Base-by-base conservation (phyloP, 1,140 invertebrate genomes). In the Psix sp. region DNA sequence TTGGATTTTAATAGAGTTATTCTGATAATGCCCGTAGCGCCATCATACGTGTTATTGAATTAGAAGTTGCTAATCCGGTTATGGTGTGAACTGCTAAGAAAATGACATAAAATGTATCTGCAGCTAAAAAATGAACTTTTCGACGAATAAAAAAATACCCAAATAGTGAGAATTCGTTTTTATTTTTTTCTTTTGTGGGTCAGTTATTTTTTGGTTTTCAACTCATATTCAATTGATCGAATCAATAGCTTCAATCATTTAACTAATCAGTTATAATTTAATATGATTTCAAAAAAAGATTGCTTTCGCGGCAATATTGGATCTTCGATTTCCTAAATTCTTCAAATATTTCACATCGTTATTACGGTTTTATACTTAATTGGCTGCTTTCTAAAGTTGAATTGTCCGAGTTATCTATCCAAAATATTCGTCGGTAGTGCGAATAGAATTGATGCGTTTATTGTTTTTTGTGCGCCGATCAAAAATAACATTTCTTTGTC, bases 241-340 rank as follows among this genome's bases (percentile, higher is more conserved):
- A n/a, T n/a, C n/a, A n/a, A n/a, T n/a, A n/a, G n/a, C n/a, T n/a
- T n/a, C n/a, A n/a, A n/a, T n/a, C n/a, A n/a, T n/a, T n/a, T n/a
- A n/a, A n/a, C n/a, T n/a, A n/a, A n/a, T n/a, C n/a, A n/a, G n/a
- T n/a, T n/a, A n/a, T n/a, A n/a, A n/a, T n/a, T n/a, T n/a, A n/a
- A n/a, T n/a, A n/a, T 2, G 24, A 46, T 57, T 57, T 26, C 1
- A 14, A 18, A 3, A 26, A 40, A 62, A 62, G 38, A 15, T 1
- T 11, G 24, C 45, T 14, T 13, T 62, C 45, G 7, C 33, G 57
- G n/a, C 45, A 43, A 33, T 35, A 49, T 42, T 26, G 16, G 10
- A 51, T 48, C 13, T 26, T 35, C 33, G n/a, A 62, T 45, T 62
- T 62, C 51, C 57, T 62, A 62, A 62, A 62, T 62, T 62, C 57